Percentiles rank a stretch among this genome's conserved stretches.
Evolutionary conservation across 2,888 invertebrate genomes (phyloP).

Genomic region (Acanthoscelides obtectus): DNA sequence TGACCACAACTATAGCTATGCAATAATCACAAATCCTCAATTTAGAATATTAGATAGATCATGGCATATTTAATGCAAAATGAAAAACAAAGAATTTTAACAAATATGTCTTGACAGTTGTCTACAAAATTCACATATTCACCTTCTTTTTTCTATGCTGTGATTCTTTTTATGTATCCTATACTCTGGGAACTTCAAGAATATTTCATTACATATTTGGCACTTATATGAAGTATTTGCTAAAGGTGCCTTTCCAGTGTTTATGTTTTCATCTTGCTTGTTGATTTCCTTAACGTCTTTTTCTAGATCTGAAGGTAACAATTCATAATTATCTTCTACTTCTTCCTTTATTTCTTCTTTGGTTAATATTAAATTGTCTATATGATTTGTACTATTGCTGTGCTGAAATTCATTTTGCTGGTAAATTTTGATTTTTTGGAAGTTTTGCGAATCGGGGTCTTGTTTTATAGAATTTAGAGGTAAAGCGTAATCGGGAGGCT

Average conservation of each 20-base stretch:
- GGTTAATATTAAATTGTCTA: conserved; percentile 2
- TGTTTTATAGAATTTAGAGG: neutral
- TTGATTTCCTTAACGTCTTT: conserved; percentile 17
- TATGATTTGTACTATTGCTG: neutral
- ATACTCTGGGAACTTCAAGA: conserved; percentile 26
- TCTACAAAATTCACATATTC: neutral
- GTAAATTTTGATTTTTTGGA: neutral
- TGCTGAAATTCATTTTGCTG: neutral
- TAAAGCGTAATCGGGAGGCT: neutral
- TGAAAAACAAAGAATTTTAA: too few relatives aligned
- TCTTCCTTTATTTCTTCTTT: conserved; percentile 12
- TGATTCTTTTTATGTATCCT: conserved; percentile 30
- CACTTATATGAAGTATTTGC: conserved; percentile 27
- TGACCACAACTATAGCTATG: too few relatives aligned
- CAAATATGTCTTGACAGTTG: too few relatives aligned
- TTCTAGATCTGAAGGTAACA: conserved; percentile 17
- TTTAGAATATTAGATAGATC: too few relatives aligned
- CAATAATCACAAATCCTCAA: too few relatives aligned
- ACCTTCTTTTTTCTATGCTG: conserved; percentile 31
- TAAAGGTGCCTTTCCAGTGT: conserved; percentile 11
- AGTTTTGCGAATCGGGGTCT: neutral
- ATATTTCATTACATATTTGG: conserved; percentile 26
- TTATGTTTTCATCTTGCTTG: conserved; percentile 13
- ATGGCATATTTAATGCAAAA: too few relatives aligned
- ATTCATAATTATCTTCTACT: conserved; percentile 14